A percentile compares a stretch with the other conserved stretches of the same genome.
Conservation (phyloP, 2,888 invertebrate genomes). For the Drosophila rellima region DNA sequence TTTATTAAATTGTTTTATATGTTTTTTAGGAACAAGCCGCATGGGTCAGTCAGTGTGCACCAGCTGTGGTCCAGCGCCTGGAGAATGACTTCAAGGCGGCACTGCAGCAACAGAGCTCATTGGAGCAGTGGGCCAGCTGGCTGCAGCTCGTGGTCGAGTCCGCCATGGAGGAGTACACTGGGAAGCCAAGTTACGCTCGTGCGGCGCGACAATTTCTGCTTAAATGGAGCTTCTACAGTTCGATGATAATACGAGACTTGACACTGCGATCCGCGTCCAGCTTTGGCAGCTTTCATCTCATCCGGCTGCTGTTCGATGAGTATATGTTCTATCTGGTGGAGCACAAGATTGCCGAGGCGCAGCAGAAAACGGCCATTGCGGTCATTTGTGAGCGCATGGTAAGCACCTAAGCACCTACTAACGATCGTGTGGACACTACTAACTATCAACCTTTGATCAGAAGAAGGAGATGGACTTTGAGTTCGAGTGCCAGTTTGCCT, state of each 20-base stretch:
- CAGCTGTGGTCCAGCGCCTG: slow-evolving; percentile 91
- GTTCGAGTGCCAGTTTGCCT: slow-evolving; percentile 84
- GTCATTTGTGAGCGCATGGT: slow-evolving; percentile 90
- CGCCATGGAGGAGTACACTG: slow-evolving; percentile 95
- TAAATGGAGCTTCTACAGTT: slow-evolving; percentile 99
- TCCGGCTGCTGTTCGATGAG: slow-evolving; percentile 98
- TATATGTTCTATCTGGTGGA: slow-evolving; percentile 99
- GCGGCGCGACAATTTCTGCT: slow-evolving; percentile 96
- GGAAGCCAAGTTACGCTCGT: slow-evolving; percentile 92
- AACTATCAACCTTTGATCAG: slow-evolving; percentile 61
- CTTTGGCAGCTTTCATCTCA: slow-evolving; percentile 99
- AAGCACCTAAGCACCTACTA: slow-evolving; percentile 47
- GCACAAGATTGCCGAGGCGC: slow-evolving; percentile 96
- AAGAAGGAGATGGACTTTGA: slow-evolving; percentile 84
- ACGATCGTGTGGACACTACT: slow-evolving; percentile 2
- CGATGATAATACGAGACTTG: slow-evolving; percentile 98
- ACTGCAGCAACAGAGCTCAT: slow-evolving; percentile 94
- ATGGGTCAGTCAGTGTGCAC: slow-evolving; percentile 99
- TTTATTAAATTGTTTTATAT: too few relatives aligned
- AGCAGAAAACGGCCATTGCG: slow-evolving; percentile 96
- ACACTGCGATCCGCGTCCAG: slow-evolving; percentile 98
- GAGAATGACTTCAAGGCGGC: slow-evolving; percentile 98
- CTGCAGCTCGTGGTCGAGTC: slow-evolving; percentile 96
- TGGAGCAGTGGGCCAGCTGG: slow-evolving; percentile 99
- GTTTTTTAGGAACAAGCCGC: slow-evolving; percentile 92